Evolutionary conservation across 2,113 vertebrate genomes (phyloP), one percentile per base, ranked within the genome.

Genomic region (Lycaon pictus): DNA sequence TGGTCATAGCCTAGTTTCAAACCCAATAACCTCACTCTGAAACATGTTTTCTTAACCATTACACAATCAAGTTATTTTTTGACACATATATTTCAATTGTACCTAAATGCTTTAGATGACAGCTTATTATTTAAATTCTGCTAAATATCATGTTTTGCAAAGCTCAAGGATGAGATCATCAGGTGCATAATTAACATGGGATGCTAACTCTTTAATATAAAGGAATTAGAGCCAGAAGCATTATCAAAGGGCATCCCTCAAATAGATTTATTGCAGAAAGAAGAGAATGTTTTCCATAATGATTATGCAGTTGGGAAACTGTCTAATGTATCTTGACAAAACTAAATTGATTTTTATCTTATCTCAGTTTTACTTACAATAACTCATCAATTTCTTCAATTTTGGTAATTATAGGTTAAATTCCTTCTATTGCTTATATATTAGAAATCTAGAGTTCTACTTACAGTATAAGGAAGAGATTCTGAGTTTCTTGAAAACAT

Each of bases 61-160:
- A 27, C 3, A n/a, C 7, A 74, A 20, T 35, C n/a, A 89, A 92
- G 23, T 15, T 35, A 65, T 35, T 12, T 20, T 35, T 37, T 51
- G 4, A 71, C 8, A 67, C 0, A 55, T 17, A 48, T 22, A 92
- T 60, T 81, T 17, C 62, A 74, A 77, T 65, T 74, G 19, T 62
- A 65, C 51, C 20, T 81, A 51, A 96, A 94, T 3, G 85, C 4
- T 51, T 65, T 67, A 93, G 9, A 87, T n/a, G 6, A 23, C 10
- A 92, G 8, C 11, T 90, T 92, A 69, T 55, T 67, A 71, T 69
- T 83, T 92, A n/a, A 94, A 29, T 80, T 96, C 60, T 88, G 5
- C 11, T 92, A 35, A 92, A 95, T 48, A 93, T 63, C 63, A 89
- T 72, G 35, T 32, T 95, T 89, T 84, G 19, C 43, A 43, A 43